Conservation (phyloP, 2,113 vertebrate species). For the Larimichthys polyactis region DNA sequence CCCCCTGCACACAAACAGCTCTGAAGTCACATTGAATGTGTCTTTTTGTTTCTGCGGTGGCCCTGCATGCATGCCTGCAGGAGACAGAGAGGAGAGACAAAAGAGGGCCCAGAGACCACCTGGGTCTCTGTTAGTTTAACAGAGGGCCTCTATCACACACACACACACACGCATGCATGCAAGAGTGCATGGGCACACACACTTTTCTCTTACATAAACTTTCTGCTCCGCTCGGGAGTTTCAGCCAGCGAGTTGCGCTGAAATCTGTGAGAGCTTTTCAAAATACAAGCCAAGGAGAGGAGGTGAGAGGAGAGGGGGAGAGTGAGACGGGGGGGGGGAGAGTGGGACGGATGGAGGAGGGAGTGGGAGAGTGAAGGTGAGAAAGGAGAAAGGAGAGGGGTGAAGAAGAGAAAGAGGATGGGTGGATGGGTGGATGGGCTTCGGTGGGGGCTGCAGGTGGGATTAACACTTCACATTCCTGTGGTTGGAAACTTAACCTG, state of each 20-base stretch:
- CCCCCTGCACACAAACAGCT: slow-evolving; percentile 37
- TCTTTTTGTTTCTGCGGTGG: slow-evolving; percentile 75
- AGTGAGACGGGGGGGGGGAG: not conserved
- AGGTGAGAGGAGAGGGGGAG: not conserved
- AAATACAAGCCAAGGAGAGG: not conserved
- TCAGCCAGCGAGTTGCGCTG: not conserved
- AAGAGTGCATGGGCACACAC: slow-evolving; percentile 2
- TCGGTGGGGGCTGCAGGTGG: slow-evolving; percentile 25
- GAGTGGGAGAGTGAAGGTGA: slow-evolving; percentile 3
- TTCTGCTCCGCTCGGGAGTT: slow-evolving; percentile 7
- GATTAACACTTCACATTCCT: slow-evolving; percentile 45
- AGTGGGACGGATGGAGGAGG: not conserved
- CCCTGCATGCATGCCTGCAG: slow-evolving; percentile 75
- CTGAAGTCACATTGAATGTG: slow-evolving; percentile 80
- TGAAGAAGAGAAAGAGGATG: slow-evolving; percentile 8
- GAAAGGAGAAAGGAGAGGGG: slow-evolving; percentile 9
- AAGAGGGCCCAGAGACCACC: slow-evolving; percentile 70
- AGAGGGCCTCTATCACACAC: slow-evolving; percentile 76
- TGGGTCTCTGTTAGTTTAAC: slow-evolving; percentile 80
- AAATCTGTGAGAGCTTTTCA: slow-evolving; percentile 6
- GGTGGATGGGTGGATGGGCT: not conserved
- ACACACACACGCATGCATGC: slow-evolving; percentile 21
- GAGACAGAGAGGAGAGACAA: slow-evolving; percentile 67
- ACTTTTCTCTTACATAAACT: slow-evolving; percentile 44
- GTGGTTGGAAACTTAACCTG: not conserved